Base-by-base conservation (phyloP, 2,888 invertebrate species). In the Drosophila glabriapex region DNA sequence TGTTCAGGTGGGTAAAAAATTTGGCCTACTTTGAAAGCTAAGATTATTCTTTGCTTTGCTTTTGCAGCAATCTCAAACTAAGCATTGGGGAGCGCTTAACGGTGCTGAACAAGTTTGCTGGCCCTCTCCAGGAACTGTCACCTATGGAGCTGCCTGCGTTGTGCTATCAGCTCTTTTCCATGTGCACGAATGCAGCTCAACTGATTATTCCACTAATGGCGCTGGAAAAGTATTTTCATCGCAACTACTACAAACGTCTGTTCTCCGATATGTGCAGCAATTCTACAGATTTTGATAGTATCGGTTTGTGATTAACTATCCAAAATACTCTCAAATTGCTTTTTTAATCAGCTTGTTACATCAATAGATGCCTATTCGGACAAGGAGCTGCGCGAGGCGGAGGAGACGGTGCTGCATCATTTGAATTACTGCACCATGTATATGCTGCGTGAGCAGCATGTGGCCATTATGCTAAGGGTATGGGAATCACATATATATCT, bases 111-210 rank as follows among this genome's bases (percentile, higher is more conserved):
- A 95, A 95, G 79, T 92, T 96, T 52, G 94, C 95, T 9, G 92
- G 93, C 14, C 94, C 94, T 79, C 85, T 96, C 46, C 94, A 94
- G 62, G 93, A 94, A 37, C 80, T 95, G 54, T 93, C 94, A 1
- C 94, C 95, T 0, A 94, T 95, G 86, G 95, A 95, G 91, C 82
- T 96, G 43, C 96, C 96, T 5, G 94, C 95, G 1, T 93, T 96
- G 54, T 94, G 95, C 0, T 95, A 95, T 91, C 96, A 96, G 79
- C 86, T 96, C 56, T 93, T 96, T 54, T 94, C 94, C 65, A 92
- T 96, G 49, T 95, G 95, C 81, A 94, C 78, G 79, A 93, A 73
- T 74, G 93, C 90, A 2, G 67, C 89, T 0, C 92, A 93, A 49
- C 78, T 93, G n/a, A 86, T 93, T 1, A 92, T 94, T 64, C 92